Conservation (phyloP, 2,888 invertebrate genomes). For the Germaria angustata region DNA sequence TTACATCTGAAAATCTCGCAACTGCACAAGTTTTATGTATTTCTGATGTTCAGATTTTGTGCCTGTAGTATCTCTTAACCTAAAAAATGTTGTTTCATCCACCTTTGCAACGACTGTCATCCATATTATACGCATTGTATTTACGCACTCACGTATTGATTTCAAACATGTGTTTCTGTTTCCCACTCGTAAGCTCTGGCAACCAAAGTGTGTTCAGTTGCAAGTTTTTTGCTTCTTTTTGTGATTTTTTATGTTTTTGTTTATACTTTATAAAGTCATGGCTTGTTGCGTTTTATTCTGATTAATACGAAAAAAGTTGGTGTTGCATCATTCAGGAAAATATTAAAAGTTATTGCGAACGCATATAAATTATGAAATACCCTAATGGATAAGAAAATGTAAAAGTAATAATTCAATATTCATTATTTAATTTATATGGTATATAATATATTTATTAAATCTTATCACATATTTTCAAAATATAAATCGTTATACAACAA, state of each 20-base stretch:
- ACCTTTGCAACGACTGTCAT: constrained; percentile 46
- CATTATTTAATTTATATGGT: too few species aligned
- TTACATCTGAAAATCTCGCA: background rate
- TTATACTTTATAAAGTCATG: constrained; percentile 63
- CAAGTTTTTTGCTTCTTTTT: constrained; percentile 8
- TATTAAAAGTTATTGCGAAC: background rate
- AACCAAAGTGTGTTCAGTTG: constrained; percentile 22
- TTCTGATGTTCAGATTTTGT: background rate
- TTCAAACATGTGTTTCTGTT: constrained; percentile 56
- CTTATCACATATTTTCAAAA: too few species aligned
- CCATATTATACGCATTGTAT: constrained; percentile 30
- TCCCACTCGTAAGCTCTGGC: constrained; percentile 9
- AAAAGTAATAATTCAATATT: background rate
- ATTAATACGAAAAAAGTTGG: constrained; percentile 62
- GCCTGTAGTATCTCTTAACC: constrained; percentile 61
- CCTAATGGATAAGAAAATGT: background rate
- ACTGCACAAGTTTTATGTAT: constrained; percentile 13
- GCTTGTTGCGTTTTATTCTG: constrained; percentile 65
- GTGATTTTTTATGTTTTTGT: constrained; percentile 1
- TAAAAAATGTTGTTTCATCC: constrained; percentile 49
- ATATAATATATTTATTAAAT: too few species aligned
- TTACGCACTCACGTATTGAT: constrained; percentile 62
- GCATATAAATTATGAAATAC: background rate
- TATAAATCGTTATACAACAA: too few species aligned
- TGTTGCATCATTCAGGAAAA: constrained; percentile 26